Percentiles rank a stretch among this genome's conserved stretches.
Evolutionary conservation across 1,140 invertebrate genomes (phyloP).

Genomic region (Trichomalopsis sarcophagae): DNA sequence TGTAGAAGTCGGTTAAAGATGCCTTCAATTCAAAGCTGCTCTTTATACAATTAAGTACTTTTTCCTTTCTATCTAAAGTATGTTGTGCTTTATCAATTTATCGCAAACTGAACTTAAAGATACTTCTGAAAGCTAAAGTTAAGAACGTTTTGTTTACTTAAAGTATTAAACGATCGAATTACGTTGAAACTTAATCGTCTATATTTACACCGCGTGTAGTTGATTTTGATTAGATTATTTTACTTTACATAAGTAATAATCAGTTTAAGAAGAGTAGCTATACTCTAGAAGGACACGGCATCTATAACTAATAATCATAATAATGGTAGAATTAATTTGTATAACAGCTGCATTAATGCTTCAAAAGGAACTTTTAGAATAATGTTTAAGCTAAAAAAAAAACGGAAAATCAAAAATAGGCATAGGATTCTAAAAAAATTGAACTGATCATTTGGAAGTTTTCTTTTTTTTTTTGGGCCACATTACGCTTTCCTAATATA

Average conservation of each 20-base stretch:
- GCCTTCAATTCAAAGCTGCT: slow-evolving; percentile 35
- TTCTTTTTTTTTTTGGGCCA: slow-evolving; percentile 17
- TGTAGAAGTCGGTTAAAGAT: slow-evolving; percentile 42
- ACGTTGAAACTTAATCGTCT: slow-evolving; percentile 32
- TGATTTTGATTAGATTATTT: neutral
- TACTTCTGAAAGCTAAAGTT: slow-evolving; percentile 7
- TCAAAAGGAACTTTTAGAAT: slow-evolving; percentile 28
- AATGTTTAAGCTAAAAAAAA: slow-evolving; percentile 33
- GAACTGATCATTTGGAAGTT: slow-evolving; percentile 23
- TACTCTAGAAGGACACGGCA: slow-evolving; percentile 31
- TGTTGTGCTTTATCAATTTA: slow-evolving; percentile 1
- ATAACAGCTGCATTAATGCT: slow-evolving; percentile 25
- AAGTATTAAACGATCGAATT: slow-evolving; percentile 46
- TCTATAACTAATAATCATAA: slow-evolving; percentile 45
- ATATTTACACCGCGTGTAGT: neutral
- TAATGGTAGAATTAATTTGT: slow-evolving; percentile 21
- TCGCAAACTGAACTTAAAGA: slow-evolving; percentile 5
- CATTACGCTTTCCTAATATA: slow-evolving; percentile 36
- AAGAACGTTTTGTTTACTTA: slow-evolving; percentile 36
- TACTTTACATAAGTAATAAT: slow-evolving; percentile 29
- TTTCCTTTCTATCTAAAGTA: slow-evolving; percentile 17
- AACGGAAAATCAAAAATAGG: slow-evolving; percentile 51
- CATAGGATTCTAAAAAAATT: slow-evolving; percentile 35
- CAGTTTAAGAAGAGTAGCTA: slow-evolving; percentile 11
- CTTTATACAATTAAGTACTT: slow-evolving; percentile 7